phyloP scores from a whole-genome alignment of 2,888 invertebrate genomes.

The Sarcophaga rosellei region DNA sequence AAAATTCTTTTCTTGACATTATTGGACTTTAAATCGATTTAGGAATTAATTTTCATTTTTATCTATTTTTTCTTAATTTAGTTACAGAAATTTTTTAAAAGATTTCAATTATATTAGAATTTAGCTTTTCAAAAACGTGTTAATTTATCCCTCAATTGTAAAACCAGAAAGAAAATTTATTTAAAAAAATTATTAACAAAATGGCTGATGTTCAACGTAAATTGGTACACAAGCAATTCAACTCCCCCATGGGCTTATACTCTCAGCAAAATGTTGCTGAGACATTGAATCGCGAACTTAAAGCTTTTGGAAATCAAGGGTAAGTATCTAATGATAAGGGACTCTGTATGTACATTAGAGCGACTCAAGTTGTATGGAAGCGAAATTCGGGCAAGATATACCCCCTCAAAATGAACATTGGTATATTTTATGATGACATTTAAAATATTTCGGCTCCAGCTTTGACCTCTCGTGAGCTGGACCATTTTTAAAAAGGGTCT shows the following conservation, averaged over 20 bases:
- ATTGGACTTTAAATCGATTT: not conserved
- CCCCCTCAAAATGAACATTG: too few relatives aligned
- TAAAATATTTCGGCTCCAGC: too few relatives aligned
- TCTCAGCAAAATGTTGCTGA: slow-evolving; percentile 91
- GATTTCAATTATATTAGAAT: not conserved
- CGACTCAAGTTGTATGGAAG: too few relatives aligned
- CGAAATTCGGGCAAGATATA: too few relatives aligned
- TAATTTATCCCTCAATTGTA: not conserved
- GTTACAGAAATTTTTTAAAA: slow-evolving; percentile 8
- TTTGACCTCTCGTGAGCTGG: too few relatives aligned
- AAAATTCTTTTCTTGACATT: not conserved
- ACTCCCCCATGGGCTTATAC: slow-evolving; percentile 93
- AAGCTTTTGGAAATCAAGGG: slow-evolving; percentile 91
- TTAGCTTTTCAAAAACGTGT: not conserved
- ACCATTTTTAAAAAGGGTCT: too few relatives aligned
- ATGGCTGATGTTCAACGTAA: slow-evolving; percentile 87
- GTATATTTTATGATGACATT: too few relatives aligned
- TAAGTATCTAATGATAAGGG: slow-evolving; percentile 81
- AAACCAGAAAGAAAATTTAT: not conserved
- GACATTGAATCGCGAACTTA: slow-evolving; percentile 89
- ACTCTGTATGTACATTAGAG: too few relatives aligned
- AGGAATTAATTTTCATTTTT: not conserved
- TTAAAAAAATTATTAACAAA: slow-evolving; percentile 74
- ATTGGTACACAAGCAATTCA: slow-evolving; percentile 94
- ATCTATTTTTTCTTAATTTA: not conserved